phyloP scores from a whole-genome alignment of 1,140 invertebrate species.

The Stegodyphus dumicola region DNA sequence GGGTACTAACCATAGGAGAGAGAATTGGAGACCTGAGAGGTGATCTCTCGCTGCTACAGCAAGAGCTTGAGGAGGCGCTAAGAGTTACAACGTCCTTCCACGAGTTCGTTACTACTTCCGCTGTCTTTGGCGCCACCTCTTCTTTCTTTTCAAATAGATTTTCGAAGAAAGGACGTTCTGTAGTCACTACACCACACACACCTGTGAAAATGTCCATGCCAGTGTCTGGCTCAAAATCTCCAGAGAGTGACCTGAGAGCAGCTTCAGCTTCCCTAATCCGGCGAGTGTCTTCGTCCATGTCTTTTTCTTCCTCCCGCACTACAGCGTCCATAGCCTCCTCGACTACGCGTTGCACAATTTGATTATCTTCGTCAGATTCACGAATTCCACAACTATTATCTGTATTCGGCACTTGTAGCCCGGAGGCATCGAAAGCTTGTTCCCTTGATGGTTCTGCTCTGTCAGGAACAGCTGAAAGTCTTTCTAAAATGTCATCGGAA shows the following conservation, averaged over 20 bases:
- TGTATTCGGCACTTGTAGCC: not conserved
- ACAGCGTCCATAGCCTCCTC: slow-evolving; percentile 54
- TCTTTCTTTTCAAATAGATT: slow-evolving; percentile 85
- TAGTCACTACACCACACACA: slow-evolving; percentile 67
- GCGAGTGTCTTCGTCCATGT: slow-evolving; percentile 78
- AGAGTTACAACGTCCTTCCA: slow-evolving; percentile 77
- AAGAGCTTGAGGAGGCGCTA: slow-evolving; percentile 67
- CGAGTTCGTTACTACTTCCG: slow-evolving; percentile 63
- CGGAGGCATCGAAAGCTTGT: slow-evolving; percentile 5
- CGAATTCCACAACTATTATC: not conserved
- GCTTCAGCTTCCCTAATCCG: slow-evolving; percentile 87
- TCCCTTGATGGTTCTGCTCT: not conserved
- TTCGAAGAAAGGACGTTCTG: slow-evolving; percentile 83
- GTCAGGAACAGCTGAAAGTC: not conserved
- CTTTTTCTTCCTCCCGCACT: slow-evolving; percentile 45
- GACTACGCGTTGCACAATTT: slow-evolving; percentile 43
- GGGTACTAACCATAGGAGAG: slow-evolving; percentile 21
- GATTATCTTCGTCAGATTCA: slow-evolving; percentile 12
- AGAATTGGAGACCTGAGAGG: slow-evolving; percentile 49
- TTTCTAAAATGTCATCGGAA: not conserved
- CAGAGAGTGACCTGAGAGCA: slow-evolving; percentile 76
- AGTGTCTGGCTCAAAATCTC: slow-evolving; percentile 74
- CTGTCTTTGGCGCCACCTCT: slow-evolving; percentile 33
- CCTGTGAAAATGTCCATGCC: slow-evolving; percentile 65
- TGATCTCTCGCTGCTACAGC: slow-evolving; percentile 60